Evolutionary conservation across 2,797 vertebrate genomes (phyloP), one percentile per base, ranked within the genome.

Genomic region (Sarcophilus harrisii): DNA sequence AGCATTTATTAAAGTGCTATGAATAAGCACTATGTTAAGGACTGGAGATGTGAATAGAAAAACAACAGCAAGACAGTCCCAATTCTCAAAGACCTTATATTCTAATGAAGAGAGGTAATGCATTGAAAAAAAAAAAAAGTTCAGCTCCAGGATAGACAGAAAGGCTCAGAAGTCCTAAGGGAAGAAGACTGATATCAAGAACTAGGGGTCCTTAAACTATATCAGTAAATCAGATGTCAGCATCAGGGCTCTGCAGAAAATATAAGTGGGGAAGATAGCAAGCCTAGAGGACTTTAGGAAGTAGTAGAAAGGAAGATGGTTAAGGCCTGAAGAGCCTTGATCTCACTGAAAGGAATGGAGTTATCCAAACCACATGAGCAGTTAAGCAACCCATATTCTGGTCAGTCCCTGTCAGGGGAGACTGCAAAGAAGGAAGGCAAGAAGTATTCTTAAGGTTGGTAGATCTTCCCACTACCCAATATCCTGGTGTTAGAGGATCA

Each of bases 101-200:
- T 73, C 18, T 73, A 38, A 38, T 73, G 66, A 18, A 73, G 16
- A 38, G 16, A 73, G 66, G 73, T 38, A 73, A 24, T 11, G 18
- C 32, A 66, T n/a, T 13, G 10, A 0, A n/a, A 6, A n/a, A 10
- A 0, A n/a, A 6, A n/a, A 66, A n/a, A n/a, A n/a, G 14, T n/a
- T 66, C 32, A n/a, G 14, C 32, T 66, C 62, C 32, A 66, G 32
- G 14, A n/a, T 66, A 14, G 62, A 66, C 62, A 66, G 32, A 66
- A 66, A n/a, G 32, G 14, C 32, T 32, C 14, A n/a, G 62, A 38
- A 38, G 18, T 73, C 16, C n/a, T 21, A 38, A 38, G 16, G 16
- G 16, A 3, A 21, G n/a, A 16, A 16, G 66, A 8, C 16, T 38
- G 66, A 18, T 38, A n/a, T 16, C 5, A 73, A 73, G 66, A 4